Conservation (phyloP, 2,113 vertebrate genomes). For the Lepidothrix coronata region DNA sequence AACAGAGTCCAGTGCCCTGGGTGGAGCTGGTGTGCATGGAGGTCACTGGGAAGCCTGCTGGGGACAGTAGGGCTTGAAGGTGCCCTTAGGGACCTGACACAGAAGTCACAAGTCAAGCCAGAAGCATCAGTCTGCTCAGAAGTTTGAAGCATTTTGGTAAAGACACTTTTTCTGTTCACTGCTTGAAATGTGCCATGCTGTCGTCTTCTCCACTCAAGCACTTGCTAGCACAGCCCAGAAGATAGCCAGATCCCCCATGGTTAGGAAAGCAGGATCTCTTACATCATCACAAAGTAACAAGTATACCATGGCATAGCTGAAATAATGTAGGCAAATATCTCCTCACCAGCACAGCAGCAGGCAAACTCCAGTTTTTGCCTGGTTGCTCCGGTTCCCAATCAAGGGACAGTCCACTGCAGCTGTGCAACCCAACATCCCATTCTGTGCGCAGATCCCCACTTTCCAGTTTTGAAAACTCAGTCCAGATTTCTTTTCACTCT, state of each 20-base stretch:
- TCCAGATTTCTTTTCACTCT: slow-evolving; percentile 41
- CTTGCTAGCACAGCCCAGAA: neutral
- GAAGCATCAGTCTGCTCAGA: neutral
- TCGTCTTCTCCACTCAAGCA: neutral
- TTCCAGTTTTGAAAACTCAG: slow-evolving; percentile 27
- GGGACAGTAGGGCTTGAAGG: neutral
- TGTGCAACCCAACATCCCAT: slow-evolving; percentile 10
- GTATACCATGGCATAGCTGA: fast-evolving
- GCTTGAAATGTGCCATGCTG: fast-evolving
- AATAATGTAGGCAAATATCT: neutral
- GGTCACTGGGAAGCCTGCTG: neutral
- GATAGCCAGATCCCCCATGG: neutral
- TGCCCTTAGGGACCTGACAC: neutral
- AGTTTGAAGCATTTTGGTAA: neutral
- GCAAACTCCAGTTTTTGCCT: neutral
- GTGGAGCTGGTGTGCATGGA: neutral
- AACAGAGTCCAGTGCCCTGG: neutral
- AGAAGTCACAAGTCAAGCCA: neutral
- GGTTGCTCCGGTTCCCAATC: neutral
- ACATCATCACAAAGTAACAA: neutral
- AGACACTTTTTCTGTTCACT: neutral
- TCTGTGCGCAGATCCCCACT: neutral
- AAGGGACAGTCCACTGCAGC: neutral
- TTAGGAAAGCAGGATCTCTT: neutral
- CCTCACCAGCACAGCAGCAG: neutral